These are phyloP conservation scores for Vesta saturnalis DNA, from an alignment of 2,888 invertebrate species.

Conservation along the genomic window DNA sequence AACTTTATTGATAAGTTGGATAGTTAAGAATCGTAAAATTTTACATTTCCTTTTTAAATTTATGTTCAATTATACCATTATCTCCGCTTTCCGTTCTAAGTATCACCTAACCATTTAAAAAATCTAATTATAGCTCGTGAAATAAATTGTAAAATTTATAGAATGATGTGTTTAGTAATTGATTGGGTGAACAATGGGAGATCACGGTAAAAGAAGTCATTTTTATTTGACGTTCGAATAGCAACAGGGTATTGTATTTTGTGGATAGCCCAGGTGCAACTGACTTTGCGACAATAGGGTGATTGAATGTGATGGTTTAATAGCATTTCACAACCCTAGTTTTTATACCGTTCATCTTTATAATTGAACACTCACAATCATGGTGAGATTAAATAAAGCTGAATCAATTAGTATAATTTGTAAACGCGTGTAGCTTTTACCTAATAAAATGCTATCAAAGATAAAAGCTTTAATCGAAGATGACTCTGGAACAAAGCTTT, in stretches of 20 bases:
- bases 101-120: not conserved
- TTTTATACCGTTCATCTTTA: not conserved
- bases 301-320: slow-evolving; percentile 30
- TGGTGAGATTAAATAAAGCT: not conserved
- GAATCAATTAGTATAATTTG: slow-evolving; percentile 15
- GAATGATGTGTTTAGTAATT: not conserved
- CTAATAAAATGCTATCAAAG: slow-evolving; percentile 32
- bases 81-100: not conserved
- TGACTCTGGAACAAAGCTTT: slow-evolving; percentile 36
- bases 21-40: not conserved
- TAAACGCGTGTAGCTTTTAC: slow-evolving; percentile 9
- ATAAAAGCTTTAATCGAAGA: slow-evolving; percentile 35
- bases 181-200: not conserved
- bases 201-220: slow-evolving; percentile 9
- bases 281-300: slow-evolving; percentile 30
- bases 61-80: not conserved
- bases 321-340: slow-evolving; percentile 13
- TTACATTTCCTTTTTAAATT: not conserved
- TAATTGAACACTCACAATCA: not conserved
- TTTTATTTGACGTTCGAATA: slow-evolving; percentile 18
- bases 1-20: not conserved
- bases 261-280: slow-evolving; percentile 30
- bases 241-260: slow-evolving; percentile 12
- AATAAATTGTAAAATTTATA: not conserved
- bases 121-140: not conserved